These are phyloP conservation scores for Sarotherodon lohbergeri DNA, from an alignment of 2,113 vertebrate genomes.

Conservation along the genomic window DNA sequence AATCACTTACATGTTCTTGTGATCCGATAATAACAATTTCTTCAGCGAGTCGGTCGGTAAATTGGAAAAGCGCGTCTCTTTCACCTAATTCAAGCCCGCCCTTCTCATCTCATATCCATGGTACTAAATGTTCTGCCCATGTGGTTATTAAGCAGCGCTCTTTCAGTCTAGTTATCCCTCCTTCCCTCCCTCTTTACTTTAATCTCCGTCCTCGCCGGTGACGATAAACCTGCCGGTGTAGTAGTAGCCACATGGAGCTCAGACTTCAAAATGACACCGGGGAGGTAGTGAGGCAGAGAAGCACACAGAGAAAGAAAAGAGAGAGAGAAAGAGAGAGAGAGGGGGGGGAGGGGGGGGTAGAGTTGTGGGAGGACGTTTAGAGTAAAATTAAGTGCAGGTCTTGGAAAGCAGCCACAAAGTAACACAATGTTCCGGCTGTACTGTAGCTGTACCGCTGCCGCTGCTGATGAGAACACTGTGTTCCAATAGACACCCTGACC, in stretches of 20 bases:
- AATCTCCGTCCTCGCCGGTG: background rate
- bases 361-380: slow-evolving; percentile 67
- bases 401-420: slow-evolving; percentile 81
- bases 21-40: background rate
- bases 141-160: slow-evolving; percentile 12
- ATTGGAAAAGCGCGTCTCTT: background rate
- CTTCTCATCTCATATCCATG: slow-evolving; percentile 46
- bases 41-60: background rate
- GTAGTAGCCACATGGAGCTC: slow-evolving; percentile 34
- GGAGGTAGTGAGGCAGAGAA: background rate
- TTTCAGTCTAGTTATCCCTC: background rate
- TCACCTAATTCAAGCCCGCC: slow-evolving; percentile 29
- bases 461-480: slow-evolving; percentile 80
- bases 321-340: background rate
- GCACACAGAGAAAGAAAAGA: background rate
- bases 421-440: slow-evolving; percentile 84
- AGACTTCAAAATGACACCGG: slow-evolving; percentile 43
- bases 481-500: slow-evolving; percentile 80
- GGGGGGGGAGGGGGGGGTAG: background rate
- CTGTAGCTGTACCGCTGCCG: slow-evolving; percentile 75
- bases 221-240: slow-evolving; percentile 14
- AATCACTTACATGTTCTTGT: slow-evolving; percentile 29
- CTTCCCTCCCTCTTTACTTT: background rate
- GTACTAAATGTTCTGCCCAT: slow-evolving; percentile 72
- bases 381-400: slow-evolving; percentile 76